Conservation (phyloP, 2,888 invertebrate species). For the Sinotaia quadrata region DNA sequence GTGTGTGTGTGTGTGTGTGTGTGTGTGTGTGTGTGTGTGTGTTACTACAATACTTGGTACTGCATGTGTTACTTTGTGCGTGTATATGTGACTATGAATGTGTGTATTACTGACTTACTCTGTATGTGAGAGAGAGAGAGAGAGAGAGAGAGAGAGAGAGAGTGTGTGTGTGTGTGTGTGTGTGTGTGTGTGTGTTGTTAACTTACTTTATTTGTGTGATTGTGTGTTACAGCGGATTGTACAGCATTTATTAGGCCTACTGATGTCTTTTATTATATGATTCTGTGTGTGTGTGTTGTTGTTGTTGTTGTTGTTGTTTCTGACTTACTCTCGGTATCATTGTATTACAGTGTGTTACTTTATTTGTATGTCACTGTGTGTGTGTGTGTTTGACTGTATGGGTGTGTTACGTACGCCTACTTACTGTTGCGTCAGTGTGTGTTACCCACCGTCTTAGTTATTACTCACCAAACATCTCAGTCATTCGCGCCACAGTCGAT, state of each 20-base stretch:
- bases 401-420: no score
- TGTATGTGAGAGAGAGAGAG: background rate
- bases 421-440: no score
- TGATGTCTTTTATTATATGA: background rate
- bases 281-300: background rate
- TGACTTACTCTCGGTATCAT: background rate
- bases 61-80: background rate
- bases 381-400: conserved; percentile 5
- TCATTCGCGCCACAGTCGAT: no score
- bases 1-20: conserved; percentile 13
- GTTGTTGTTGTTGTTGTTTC: background rate
- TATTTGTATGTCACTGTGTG: conserved; percentile 1
- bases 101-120: background rate
- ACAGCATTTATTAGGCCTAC: no score
- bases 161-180: background rate
- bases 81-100: background rate
- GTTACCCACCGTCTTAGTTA: no score
- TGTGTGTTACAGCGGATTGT: background rate
- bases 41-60: background rate
- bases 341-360: background rate
- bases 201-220: background rate
- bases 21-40: background rate
- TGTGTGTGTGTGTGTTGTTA: background rate
- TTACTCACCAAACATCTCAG: no score
- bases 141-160: background rate